phyloP scores from a whole-genome alignment of 2,797 vertebrate genomes.

The Sus cebifrons region DNA sequence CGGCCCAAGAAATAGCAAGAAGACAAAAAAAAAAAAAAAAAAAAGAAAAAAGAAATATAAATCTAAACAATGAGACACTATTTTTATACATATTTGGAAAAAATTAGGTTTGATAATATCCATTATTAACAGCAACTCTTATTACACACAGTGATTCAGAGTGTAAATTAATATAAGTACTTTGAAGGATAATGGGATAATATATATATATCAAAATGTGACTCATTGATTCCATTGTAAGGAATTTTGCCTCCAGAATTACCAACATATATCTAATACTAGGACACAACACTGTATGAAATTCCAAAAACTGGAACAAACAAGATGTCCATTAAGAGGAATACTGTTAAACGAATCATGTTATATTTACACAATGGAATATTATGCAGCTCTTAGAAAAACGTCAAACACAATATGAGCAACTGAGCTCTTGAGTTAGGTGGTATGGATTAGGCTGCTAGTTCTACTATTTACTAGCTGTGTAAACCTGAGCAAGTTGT shows the following conservation, averaged over 20 bases:
- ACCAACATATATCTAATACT: neutral
- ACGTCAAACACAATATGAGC: neutral
- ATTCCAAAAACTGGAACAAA: slow-evolving; percentile 39
- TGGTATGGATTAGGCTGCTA: neutral
- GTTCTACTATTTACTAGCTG: neutral
- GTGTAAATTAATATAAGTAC: neutral
- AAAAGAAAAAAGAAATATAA: neutral
- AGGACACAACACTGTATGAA: neutral
- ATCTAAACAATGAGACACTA: slow-evolving; percentile 10
- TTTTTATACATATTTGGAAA: slow-evolving; percentile 21
- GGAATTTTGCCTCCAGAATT: slow-evolving; percentile 32
- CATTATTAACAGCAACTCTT: slow-evolving; percentile 11
- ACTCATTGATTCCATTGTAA: slow-evolving; percentile 40
- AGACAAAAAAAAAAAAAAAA: too few relatives aligned
- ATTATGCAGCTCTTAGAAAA: neutral
- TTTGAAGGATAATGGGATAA: slow-evolving; percentile 23
- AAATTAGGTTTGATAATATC: slow-evolving; percentile 36
- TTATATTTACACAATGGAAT: neutral
- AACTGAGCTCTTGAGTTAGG: neutral
- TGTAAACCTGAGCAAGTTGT: neutral
- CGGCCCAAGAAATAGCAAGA: too few relatives aligned
- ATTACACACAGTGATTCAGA: neutral
- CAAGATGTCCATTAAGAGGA: neutral
- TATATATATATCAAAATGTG: slow-evolving; percentile 30
- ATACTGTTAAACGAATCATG: neutral